Evolutionary conservation across 2,113 vertebrate species (phyloP).

Genomic region (Ammodytes marinus): DNA sequence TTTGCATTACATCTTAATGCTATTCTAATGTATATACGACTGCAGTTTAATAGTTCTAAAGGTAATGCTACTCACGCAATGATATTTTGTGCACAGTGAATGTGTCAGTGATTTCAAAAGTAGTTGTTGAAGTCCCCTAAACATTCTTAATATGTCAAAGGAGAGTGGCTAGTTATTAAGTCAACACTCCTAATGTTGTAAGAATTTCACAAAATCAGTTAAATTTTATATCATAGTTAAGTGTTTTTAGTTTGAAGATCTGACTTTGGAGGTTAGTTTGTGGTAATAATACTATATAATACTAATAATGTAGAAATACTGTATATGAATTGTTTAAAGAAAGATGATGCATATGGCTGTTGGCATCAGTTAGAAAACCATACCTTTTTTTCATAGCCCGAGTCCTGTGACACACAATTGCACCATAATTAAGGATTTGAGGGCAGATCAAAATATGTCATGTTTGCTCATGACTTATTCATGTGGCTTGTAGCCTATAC

Average conservation of each 20-base stretch:
- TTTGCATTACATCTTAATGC: not conserved
- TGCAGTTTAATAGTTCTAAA: not conserved
- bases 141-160: constrained; percentile 33
- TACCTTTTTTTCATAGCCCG: constrained; percentile 51
- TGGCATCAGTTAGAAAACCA: constrained; percentile 57
- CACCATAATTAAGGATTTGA: constrained; percentile 73
- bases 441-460: constrained; percentile 73
- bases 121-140: constrained; percentile 26
- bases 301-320: too few species aligned
- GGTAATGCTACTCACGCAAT: not conserved
- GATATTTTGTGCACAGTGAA: constrained; percentile 11
- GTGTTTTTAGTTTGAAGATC: constrained; percentile 45
- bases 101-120: constrained; percentile 22
- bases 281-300: too few species aligned
- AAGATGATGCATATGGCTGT: constrained; percentile 57
- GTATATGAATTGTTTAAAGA: constrained; percentile 53
- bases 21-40: not conserved
- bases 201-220: constrained; percentile 62
- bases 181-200: constrained; percentile 40
- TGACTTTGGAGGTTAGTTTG: constrained; percentile 42
- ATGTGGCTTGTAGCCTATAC: constrained; percentile 59
- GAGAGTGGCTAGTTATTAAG: constrained; percentile 51
- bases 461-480: constrained; percentile 72
- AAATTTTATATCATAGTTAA: constrained; percentile 28
- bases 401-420: constrained; percentile 53